Evolutionary conservation across 1,140 invertebrate species (phyloP).

Genomic region (Leptopilina boulardi): DNA sequence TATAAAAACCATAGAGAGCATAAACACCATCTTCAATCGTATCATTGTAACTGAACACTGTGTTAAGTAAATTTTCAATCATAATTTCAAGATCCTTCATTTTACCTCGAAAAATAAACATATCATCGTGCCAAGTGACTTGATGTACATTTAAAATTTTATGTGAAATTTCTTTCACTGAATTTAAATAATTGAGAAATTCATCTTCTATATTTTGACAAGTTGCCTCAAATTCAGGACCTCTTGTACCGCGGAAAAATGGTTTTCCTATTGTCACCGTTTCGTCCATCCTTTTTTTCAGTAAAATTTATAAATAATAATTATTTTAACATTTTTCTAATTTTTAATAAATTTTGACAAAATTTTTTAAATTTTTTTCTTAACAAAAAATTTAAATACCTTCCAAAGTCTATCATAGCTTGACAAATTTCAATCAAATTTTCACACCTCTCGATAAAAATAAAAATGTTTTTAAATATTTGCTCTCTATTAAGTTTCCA

Average conservation of each 20-base stretch:
- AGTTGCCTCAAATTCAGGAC: constrained; percentile 83
- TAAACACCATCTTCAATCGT: constrained; percentile 74
- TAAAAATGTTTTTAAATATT: constrained; percentile 91
- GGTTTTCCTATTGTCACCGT: constrained; percentile 70
- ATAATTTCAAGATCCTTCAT: constrained; percentile 83
- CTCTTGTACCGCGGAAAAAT: constrained; percentile 81
- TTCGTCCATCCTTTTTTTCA: constrained; percentile 47
- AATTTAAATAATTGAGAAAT: constrained; percentile 82
- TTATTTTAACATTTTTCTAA: not conserved
- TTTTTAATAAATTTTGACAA: too few relatives aligned
- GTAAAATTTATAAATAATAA: too few relatives aligned
- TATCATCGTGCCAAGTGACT: constrained; percentile 80
- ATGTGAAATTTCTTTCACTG: constrained; percentile 80
- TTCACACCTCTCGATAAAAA: constrained; percentile 88
- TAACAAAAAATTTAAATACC: constrained; percentile 67
- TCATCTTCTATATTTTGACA: constrained; percentile 85
- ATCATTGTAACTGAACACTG: constrained; percentile 81
- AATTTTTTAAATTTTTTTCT: too few relatives aligned
- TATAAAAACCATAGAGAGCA: constrained; percentile 43
- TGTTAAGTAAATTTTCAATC: constrained; percentile 83
- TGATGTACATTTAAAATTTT: constrained; percentile 48
- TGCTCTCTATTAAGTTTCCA: constrained; percentile 87
- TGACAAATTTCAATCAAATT: constrained; percentile 91
- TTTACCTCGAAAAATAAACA: constrained; percentile 80
- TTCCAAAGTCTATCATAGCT: constrained; percentile 85